Evolutionary conservation across 2,888 invertebrate genomes (phyloP), one percentile per base, ranked within the genome.

Genomic region (Orthosia gracilis): DNA sequence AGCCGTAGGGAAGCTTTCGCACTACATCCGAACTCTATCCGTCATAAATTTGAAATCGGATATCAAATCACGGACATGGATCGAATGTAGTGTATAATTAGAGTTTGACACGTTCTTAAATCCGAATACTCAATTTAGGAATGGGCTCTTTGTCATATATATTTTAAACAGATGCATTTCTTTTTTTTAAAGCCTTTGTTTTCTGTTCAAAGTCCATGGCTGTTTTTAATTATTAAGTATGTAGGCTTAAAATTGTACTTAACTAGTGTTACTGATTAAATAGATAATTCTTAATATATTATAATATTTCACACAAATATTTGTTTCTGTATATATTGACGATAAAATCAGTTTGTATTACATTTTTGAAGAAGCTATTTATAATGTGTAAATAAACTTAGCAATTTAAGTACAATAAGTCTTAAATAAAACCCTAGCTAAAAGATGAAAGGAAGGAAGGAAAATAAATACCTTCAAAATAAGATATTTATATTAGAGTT

Each of bases 401-500:
- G 13, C 23, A 5, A 50, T 12, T 52, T 77, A 68, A 52, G 58
- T 23, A 40, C 17, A 68, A 52, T 77, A 21, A n/a, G 12, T 31
- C n/a, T 23, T 9, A 26, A n/a, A 54, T 40, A 54, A 66, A 45
- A 23, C 40, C 54, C 5, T 9, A 40, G 40, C 40, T 9, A 54
- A 55, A 4, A 13, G 15, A 52, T 21, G 59, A 61, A 62, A 76
- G 7, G 13, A 54, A n/a, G 50, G 49, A 26, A 57, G 21, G 47
- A 52, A 54, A 45, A 31, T 74, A 21, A 17, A 13, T 62, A 31
- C 11, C 18, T 7, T 0, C 49, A 23, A 3, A n/a, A 18, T 54
- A 70, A 69, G 17, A 54, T 50, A 66, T 77, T 65, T 78, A 61
- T 54, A 23, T 49, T 47, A 31, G 18, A 17, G 15, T 23, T 40